Evolutionary conservation across 2,888 invertebrate genomes (phyloP).

Genomic region (Chromoteleia sp.): DNA sequence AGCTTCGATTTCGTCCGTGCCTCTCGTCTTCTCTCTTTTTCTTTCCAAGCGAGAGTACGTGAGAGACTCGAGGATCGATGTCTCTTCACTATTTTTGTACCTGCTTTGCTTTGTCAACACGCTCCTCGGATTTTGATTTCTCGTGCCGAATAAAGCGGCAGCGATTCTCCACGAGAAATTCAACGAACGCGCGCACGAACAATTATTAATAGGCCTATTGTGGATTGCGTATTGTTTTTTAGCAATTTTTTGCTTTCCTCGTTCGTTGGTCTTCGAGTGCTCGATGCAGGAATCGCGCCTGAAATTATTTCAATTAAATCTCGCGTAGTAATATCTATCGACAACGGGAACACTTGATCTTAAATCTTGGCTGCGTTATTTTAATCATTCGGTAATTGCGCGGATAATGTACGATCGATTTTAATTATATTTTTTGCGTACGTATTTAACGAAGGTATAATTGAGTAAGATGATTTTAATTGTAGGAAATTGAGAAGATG

Average conservation of each 20-base stretch:
- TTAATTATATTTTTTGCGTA: background rate
- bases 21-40: background rate
- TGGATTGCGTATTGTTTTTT: conserved; percentile 17
- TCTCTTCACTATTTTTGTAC: conserved; percentile 31
- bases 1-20: conserved; percentile 26
- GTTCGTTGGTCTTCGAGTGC: background rate
- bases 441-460: conserved; percentile 9
- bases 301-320: background rate
- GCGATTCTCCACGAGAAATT: conserved; percentile 5
- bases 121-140: conserved; percentile 33
- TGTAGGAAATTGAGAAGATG: conserved; percentile 8
- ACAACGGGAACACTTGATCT: background rate
- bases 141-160: conserved; percentile 11
- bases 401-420: conserved; percentile 8
- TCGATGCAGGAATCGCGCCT: background rate
- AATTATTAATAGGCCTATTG: conserved; percentile 19
- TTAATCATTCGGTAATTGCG: background rate
- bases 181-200: conserved; percentile 14
- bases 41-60: background rate
- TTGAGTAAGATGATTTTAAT: background rate
- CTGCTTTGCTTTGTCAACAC: conserved; percentile 43
- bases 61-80: conserved; percentile 36
- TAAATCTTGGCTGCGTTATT: background rate
- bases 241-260: background rate
- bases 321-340: background rate